phyloP scores from a whole-genome alignment of 2,113 vertebrate species.

The Semnornis frantzii region DNA sequence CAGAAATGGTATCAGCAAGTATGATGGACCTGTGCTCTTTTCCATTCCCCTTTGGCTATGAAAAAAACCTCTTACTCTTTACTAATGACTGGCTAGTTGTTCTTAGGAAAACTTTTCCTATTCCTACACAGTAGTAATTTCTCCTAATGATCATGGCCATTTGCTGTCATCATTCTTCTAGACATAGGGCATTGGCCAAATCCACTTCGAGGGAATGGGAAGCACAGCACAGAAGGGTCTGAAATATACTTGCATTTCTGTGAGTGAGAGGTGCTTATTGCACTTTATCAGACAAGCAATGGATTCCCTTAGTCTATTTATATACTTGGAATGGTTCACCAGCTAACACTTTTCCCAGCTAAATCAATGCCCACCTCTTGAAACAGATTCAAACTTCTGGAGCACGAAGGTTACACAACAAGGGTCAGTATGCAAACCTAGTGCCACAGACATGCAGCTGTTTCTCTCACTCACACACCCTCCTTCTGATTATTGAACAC shows the following conservation, averaged over 20 bases:
- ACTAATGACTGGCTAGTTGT: not conserved
- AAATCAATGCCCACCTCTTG: slow-evolving; percentile 57
- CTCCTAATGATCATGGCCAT: not conserved
- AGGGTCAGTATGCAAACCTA: slow-evolving; percentile 54
- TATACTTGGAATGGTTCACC: slow-evolving; percentile 39
- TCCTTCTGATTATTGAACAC: slow-evolving; percentile 63
- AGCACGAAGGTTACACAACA: slow-evolving; percentile 43
- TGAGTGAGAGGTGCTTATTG: slow-evolving; percentile 23
- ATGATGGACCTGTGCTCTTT: not conserved
- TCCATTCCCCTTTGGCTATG: not conserved
- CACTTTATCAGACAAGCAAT: not conserved
- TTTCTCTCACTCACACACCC: slow-evolving; percentile 72
- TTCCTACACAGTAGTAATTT: not conserved
- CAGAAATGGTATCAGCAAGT: not conserved
- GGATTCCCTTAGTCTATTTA: slow-evolving; percentile 21
- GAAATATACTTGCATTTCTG: not conserved
- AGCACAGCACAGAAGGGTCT: not conserved
- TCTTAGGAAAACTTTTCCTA: slow-evolving; percentile 28
- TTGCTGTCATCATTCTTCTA: not conserved
- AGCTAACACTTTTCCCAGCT: slow-evolving; percentile 40
- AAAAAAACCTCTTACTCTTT: slow-evolving; percentile 2
- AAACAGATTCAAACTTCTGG: slow-evolving; percentile 43
- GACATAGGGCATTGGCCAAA: not conserved
- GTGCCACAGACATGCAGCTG: slow-evolving; percentile 68
- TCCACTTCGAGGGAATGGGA: not conserved